A percentile compares a stretch with the other conserved stretches of the same genome.
phyloP scores from a whole-genome alignment of 2,888 invertebrate genomes.

The Chirona hameri region DNA sequence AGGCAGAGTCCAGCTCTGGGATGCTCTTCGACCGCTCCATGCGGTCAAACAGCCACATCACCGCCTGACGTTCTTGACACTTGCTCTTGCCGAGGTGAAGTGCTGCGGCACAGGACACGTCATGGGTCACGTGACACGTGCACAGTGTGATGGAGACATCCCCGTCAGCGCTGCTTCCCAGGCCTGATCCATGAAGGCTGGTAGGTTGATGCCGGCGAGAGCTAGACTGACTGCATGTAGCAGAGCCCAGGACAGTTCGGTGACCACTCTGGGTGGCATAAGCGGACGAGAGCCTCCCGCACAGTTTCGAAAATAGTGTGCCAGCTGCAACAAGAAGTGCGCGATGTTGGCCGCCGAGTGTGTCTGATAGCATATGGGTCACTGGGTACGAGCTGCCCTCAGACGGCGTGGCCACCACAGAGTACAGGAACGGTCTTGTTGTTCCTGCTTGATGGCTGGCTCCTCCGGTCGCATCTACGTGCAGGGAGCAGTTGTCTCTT shows the following conservation, averaged over 20 bases:
- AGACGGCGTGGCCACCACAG: no score
- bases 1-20: background rate
- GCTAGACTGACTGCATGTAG: background rate
- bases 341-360: no score
- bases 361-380: no score
- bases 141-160: background rate
- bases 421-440: no score
- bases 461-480: background rate
- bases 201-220: background rate
- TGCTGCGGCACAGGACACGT: background rate
- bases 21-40: background rate
- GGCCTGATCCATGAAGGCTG: background rate
- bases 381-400: no score
- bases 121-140: background rate
- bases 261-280: background rate
- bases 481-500: background rate
- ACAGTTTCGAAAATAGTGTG: background rate
- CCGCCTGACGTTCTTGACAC: background rate
- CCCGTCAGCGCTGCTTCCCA: background rate
- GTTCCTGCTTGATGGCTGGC: background rate
- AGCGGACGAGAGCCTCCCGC: background rate
- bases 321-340: background rate
- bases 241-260: conserved; percentile 40
- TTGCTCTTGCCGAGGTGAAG: background rate
- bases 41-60: background rate